These are phyloP conservation scores for Chydorus sphaericus DNA, from an alignment of 2,888 invertebrate genomes.

Conservation along the genomic window DNA sequence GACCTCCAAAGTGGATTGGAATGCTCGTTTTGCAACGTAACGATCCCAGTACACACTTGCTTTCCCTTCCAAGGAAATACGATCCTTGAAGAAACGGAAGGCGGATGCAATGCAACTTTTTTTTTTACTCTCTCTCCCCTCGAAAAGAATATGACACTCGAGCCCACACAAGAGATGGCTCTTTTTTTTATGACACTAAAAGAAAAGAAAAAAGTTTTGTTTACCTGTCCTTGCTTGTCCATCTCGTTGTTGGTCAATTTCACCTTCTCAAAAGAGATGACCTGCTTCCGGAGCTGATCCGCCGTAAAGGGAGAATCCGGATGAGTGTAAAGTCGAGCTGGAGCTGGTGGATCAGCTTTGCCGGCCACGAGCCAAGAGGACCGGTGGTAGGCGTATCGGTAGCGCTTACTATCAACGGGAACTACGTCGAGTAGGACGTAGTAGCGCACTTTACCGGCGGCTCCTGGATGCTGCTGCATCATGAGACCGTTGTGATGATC, in stretches of 20 bases:
- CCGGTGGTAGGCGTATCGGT: slow-evolving; percentile 95
- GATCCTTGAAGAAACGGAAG: not conserved
- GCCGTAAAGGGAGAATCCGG: slow-evolving; percentile 93
- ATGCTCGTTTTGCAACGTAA: not conserved
- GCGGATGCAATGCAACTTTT: not conserved
- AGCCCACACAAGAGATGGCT: not conserved
- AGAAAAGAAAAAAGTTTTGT: slow-evolving; percentile 26
- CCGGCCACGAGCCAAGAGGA: slow-evolving; percentile 97
- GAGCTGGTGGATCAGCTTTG: slow-evolving; percentile 93
- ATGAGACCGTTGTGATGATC: no score
- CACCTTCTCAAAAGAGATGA: slow-evolving; percentile 95
- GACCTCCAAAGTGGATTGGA: slow-evolving; percentile 1
- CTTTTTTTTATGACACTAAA: not conserved
- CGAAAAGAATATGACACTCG: not conserved
- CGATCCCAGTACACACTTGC: not conserved
- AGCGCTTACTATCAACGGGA: slow-evolving; percentile 89
- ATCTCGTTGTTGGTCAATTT: slow-evolving; percentile 97
- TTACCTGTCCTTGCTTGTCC: slow-evolving; percentile 88
- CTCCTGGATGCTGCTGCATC: slow-evolving; percentile 22
- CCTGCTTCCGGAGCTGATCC: slow-evolving; percentile 88
- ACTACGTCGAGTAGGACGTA: slow-evolving; percentile 91
- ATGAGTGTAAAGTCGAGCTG: slow-evolving; percentile 83
- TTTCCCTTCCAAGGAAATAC: no score
- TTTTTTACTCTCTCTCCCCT: not conserved
- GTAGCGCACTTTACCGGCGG: slow-evolving; percentile 42